Percentiles rank a stretch among this genome's conserved stretches.
phyloP scores from a whole-genome alignment of 2,113 vertebrate genomes.

The Tympanuchus pallidicinctus region DNA sequence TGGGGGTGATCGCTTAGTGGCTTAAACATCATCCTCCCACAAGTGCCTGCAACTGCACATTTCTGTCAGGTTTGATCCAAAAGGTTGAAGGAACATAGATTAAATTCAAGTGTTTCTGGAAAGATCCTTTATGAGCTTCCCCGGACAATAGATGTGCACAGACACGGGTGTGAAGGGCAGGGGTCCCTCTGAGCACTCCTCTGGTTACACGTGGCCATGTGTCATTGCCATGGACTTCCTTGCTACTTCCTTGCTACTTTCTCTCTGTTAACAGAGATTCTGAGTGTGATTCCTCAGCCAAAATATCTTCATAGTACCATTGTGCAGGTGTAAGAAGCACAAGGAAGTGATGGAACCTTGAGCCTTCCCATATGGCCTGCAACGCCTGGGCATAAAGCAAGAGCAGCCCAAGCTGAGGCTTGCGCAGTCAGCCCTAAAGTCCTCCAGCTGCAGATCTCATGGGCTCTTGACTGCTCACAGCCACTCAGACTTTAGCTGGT shows the following conservation, averaged over 20 bases:
- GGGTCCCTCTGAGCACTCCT: neutral
- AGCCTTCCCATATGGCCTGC: neutral
- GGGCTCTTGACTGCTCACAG: neutral
- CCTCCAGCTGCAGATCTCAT: neutral
- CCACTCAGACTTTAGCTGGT: neutral
- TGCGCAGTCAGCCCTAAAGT: neutral
- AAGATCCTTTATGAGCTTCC: neutral
- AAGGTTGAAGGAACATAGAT: neutral
- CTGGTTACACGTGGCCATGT: rapidly evolving
- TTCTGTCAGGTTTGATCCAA: neutral
- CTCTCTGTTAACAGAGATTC: neutral
- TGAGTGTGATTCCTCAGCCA: neutral
- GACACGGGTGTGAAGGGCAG: neutral
- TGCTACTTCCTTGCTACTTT: neutral
- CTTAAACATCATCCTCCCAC: neutral
- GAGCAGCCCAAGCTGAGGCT: rapidly evolving
- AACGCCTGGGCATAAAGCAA: neutral
- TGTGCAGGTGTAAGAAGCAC: neutral
- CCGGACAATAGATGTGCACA: neutral
- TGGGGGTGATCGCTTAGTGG: neutral
- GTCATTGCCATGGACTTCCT: neutral
- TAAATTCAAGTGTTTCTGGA: neutral
- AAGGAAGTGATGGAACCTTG: neutral
- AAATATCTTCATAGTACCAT: rapidly evolving
- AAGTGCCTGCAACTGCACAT: neutral